Evolutionary conservation across 1,140 invertebrate genomes (phyloP).

Genomic region (Mercenaria mercenaria): DNA sequence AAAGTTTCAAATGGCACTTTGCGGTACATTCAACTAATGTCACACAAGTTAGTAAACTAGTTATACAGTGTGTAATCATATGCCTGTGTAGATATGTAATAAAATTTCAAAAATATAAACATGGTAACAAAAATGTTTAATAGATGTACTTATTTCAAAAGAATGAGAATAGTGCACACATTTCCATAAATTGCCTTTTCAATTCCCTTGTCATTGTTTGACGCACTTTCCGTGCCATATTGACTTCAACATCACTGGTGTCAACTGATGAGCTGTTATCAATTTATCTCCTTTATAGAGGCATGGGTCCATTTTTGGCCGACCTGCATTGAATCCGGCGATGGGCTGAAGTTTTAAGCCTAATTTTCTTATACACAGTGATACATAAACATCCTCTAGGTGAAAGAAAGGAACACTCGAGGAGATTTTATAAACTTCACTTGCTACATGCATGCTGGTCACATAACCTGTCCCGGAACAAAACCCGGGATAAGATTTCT

Average conservation of each 20-base stretch:
- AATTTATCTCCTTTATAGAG: neutral
- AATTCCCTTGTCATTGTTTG: too few relatives aligned
- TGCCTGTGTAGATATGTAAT: too few relatives aligned
- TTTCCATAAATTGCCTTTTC: too few relatives aligned
- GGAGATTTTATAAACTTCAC: slow-evolving; percentile 77
- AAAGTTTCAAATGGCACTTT: too few relatives aligned
- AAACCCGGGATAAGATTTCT: slow-evolving; percentile 83
- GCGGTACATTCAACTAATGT: too few relatives aligned
- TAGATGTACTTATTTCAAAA: too few relatives aligned
- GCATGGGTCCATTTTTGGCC: neutral
- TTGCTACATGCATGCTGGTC: slow-evolving; percentile 82
- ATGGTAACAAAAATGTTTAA: too few relatives aligned
- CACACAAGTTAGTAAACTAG: too few relatives aligned
- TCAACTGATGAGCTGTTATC: neutral
- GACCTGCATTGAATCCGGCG: slow-evolving; percentile 56
- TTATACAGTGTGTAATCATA: too few relatives aligned
- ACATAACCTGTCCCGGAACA: slow-evolving; percentile 86
- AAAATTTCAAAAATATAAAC: too few relatives aligned
- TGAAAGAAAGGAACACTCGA: slow-evolving; percentile 82
- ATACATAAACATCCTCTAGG: slow-evolving; percentile 86
- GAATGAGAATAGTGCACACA: too few relatives aligned
- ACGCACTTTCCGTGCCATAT: neutral
- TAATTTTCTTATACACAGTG: slow-evolving; percentile 74
- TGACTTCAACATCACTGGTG: neutral
- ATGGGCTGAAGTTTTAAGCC: slow-evolving; percentile 24